Evolutionary conservation across 2,888 invertebrate genomes (phyloP).

Genomic region (Laothoe populi): DNA sequence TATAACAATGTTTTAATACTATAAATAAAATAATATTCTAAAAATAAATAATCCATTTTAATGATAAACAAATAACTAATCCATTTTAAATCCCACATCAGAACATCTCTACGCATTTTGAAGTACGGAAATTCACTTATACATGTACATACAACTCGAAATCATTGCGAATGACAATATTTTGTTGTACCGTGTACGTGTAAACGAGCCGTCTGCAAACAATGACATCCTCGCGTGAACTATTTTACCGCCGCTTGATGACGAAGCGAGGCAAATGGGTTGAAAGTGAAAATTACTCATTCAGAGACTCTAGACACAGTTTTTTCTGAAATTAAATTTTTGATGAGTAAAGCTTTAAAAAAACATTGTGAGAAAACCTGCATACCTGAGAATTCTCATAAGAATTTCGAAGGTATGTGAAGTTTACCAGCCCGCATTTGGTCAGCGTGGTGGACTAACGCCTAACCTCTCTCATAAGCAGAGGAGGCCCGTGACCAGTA

Average conservation of each 20-base stretch:
- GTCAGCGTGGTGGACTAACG: too few relatives aligned
- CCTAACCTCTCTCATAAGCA: too few relatives aligned
- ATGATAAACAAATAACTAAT: background rate
- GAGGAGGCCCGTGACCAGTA: too few relatives aligned
- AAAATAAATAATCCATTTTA: background rate
- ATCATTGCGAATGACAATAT: conserved; percentile 38
- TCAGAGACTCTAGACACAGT: too few relatives aligned
- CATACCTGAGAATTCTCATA: too few relatives aligned
- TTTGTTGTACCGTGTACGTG: conserved; percentile 41
- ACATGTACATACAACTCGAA: conserved; percentile 31
- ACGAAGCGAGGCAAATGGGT: conserved; percentile 4
- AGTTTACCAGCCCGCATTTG: too few relatives aligned
- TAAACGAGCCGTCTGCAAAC: conserved; percentile 36
- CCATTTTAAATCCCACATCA: background rate
- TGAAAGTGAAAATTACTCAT: conserved; percentile 3
- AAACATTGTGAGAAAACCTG: too few relatives aligned
- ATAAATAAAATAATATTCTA: too few relatives aligned
- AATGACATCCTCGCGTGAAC: conserved; percentile 28
- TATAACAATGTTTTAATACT: too few relatives aligned
- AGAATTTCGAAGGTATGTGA: too few relatives aligned
- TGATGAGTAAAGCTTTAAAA: too few relatives aligned
- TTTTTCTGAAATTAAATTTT: too few relatives aligned
- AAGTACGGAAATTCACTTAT: conserved; percentile 23
- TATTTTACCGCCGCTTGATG: conserved; percentile 1
- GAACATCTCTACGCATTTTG: conserved; percentile 3